These are phyloP conservation scores for Labroides dimidiatus DNA, from an alignment of 2,797 vertebrate species.

Conservation along the genomic window DNA sequence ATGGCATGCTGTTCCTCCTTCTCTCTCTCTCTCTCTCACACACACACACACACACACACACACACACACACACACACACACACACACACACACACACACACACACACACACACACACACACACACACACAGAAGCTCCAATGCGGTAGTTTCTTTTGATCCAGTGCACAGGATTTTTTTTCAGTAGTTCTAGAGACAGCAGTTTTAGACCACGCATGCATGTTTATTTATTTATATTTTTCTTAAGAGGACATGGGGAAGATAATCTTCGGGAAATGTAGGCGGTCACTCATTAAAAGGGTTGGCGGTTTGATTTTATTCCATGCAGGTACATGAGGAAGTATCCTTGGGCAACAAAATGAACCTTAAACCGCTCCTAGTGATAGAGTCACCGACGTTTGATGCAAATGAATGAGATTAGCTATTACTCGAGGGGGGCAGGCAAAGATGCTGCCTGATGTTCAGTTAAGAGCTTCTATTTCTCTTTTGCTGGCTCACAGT, in stretches of 20 bases:
- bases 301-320: background rate
- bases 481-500: too few species aligned
- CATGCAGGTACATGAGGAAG: too few species aligned
- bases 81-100: slow-evolving; percentile 9
- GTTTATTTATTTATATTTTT: slow-evolving; percentile 1
- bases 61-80: background rate
- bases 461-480: too few species aligned
- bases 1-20: slow-evolving; percentile 61
- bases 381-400: too few species aligned
- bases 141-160: slow-evolving; percentile 33
- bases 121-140: too few species aligned
- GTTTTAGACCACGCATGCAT: slow-evolving; percentile 6
- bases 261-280: too few species aligned
- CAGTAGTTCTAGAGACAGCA: slow-evolving; percentile 17
- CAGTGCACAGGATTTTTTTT: slow-evolving; percentile 36
- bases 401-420: too few species aligned
- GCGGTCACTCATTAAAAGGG: background rate
- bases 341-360: too few species aligned
- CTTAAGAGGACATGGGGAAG: slow-evolving; percentile 6
- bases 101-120: slow-evolving; percentile 6
- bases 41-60: slow-evolving; percentile 13
- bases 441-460: too few species aligned
- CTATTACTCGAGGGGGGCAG: too few species aligned
- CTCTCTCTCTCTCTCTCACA: background rate
- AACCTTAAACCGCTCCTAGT: too few species aligned